Base-by-base conservation (phyloP, 2,888 invertebrate genomes). In the Cataglyphis cursor region DNA sequence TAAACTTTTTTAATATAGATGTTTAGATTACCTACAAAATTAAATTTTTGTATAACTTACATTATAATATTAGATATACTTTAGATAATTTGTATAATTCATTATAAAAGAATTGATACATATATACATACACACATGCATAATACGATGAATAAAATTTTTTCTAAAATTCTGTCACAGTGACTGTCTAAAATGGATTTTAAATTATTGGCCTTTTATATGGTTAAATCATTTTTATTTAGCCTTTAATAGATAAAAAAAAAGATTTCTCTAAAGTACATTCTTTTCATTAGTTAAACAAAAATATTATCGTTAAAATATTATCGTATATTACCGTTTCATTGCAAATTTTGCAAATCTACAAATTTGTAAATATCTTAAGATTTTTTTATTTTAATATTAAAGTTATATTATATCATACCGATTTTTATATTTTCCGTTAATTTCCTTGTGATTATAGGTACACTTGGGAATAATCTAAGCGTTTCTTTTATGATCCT, bases 401-500 rank as follows among this genome's bases (percentile, higher is more conserved):
- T 35, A 31, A 57, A 66, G 0, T 12, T 21, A 12, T n/a, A 1
- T 12, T 21, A 12, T n/a, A 1, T 65, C 83, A 84, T 91, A 93
- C 96, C 95, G 81, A 96, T 91, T 83, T 93, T 85, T 6, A 95
- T 90, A 87, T 96, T 96, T 85, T 96, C 95, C 0, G 92, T 91
- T 3, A 96, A 85, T 24, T 89, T 89, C 74, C 96, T 94, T 28
- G 95, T 95, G 83, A 96, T 95, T 57, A 95, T 91, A 0, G 96
- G 96, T n/a, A 95, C 96, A 15, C 96, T 95, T 0, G 96, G 96
- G 93, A 96, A 96, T 12, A 96, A 89, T 73, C 96, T 94, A n/a
- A 96, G 90, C 0, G 95, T 94, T 93, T 96, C 96, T 89, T 96
- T 96, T 54, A 96, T 95, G 0, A 96, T 96, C 62, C 96, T 95